Conservation (phyloP, 2,888 invertebrate genomes). For the Mactromeris polynyma region DNA sequence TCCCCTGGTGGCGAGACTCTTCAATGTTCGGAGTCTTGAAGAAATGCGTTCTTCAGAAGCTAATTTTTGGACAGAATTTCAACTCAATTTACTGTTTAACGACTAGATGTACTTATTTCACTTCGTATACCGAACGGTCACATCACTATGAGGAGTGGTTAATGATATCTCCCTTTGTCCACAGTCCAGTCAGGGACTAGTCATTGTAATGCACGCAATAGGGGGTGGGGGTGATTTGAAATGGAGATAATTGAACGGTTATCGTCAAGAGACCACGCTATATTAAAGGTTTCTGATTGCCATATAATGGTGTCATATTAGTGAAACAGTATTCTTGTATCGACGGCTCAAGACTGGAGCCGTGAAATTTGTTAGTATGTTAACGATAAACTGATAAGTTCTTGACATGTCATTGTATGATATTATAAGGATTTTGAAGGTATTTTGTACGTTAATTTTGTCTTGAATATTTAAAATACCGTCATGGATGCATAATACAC, state of each 20-base stretch:
- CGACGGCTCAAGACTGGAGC: background rate
- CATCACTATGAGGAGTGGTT: constrained; percentile 2
- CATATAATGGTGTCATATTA: constrained; percentile 18
- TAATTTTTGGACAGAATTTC: constrained; percentile 31
- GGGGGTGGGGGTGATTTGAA: constrained; percentile 48
- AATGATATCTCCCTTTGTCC: constrained; percentile 46
- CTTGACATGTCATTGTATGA: too few species aligned
- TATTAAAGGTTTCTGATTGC: constrained; percentile 24
- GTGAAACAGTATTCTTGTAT: background rate
- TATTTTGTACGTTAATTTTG: too few species aligned
- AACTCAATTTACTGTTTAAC: constrained; percentile 37
- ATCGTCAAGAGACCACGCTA: constrained; percentile 12
- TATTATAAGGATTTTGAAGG: too few species aligned
- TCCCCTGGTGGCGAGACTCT: constrained; percentile 32
- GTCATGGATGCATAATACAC: too few species aligned
- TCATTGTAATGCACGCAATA: constrained; percentile 14
- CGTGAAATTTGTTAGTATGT: too few species aligned
- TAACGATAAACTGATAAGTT: too few species aligned
- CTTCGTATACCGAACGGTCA: constrained; percentile 46
- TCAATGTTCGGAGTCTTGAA: constrained; percentile 9
- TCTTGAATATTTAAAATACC: too few species aligned
- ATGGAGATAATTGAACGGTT: constrained; percentile 59
- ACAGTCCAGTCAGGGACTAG: constrained; percentile 26
- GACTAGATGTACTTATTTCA: constrained; percentile 22
- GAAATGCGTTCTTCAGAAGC: constrained; percentile 22